Percentiles rank a stretch among this genome's conserved stretches.
phyloP scores from a whole-genome alignment of 2,888 invertebrate species.

The Andrena praecox region DNA sequence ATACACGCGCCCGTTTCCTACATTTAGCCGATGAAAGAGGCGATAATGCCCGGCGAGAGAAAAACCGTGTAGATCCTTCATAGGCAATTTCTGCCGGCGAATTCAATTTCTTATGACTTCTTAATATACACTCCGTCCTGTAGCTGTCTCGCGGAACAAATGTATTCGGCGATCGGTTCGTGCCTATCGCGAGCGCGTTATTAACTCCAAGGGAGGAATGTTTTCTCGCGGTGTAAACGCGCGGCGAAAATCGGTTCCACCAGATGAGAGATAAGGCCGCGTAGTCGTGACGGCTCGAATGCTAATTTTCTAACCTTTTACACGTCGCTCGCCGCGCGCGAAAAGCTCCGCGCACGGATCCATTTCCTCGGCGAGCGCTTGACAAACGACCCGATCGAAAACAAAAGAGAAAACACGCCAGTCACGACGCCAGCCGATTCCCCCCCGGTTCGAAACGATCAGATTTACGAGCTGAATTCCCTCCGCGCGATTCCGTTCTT shows the following conservation, averaged over 20 bases:
- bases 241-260: conserved; percentile 41
- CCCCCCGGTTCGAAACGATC: conserved; percentile 32
- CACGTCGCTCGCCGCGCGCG: conserved; percentile 17
- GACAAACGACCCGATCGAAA: conserved; percentile 61
- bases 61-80: conserved; percentile 18
- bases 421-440: conserved; percentile 67
- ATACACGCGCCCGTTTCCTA: conserved; percentile 37
- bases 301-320: conserved; percentile 54
- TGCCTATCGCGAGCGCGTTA: conserved; percentile 9
- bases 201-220: conserved; percentile 28
- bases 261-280: conserved; percentile 35
- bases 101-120: conserved; percentile 48
- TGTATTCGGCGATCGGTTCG: conserved; percentile 5
- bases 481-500: conserved; percentile 56
- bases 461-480: conserved; percentile 60
- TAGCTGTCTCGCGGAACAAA: conserved; percentile 31
- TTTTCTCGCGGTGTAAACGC: neutral
- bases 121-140: conserved; percentile 43
- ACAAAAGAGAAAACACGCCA: conserved; percentile 56
- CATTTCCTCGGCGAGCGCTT: conserved; percentile 50
- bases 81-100: conserved; percentile 19
- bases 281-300: conserved; percentile 38
- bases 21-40: conserved; percentile 41
- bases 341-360: conserved; percentile 34
- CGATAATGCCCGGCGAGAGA: conserved; percentile 22